Percentiles rank a stretch among this genome's conserved stretches.
Evolutionary conservation across 1,140 invertebrate genomes (phyloP).

Genomic region (Alviniconcha marisindica): DNA sequence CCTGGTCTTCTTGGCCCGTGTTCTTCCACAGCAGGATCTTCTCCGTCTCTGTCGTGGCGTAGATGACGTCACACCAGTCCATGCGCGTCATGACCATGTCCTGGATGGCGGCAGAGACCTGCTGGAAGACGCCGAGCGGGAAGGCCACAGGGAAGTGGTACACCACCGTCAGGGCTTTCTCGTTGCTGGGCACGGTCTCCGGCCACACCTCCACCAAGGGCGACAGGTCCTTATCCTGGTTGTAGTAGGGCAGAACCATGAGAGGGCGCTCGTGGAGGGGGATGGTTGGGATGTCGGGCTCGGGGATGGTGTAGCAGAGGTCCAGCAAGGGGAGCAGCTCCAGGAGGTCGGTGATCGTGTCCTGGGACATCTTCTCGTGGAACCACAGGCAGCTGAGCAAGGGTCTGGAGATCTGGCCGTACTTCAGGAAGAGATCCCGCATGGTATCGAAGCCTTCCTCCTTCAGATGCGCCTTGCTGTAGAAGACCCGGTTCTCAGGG

Average conservation of each 20-base stretch:
- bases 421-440: constrained; percentile 57
- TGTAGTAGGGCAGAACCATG: constrained; percentile 72
- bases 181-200: constrained; percentile 33
- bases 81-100: constrained; percentile 61
- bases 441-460: constrained; percentile 58
- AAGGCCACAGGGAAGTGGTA: constrained; percentile 62
- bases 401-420: constrained; percentile 70
- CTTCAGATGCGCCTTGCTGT: constrained; percentile 65
- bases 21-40: constrained; percentile 54
- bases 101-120: constrained; percentile 60
- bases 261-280: constrained; percentile 59
- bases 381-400: constrained; percentile 73
- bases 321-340: constrained; percentile 67
- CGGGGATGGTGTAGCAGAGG: constrained; percentile 69
- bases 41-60: constrained; percentile 61
- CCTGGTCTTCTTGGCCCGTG: not conserved
- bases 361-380: constrained; percentile 60
- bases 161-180: constrained; percentile 53
- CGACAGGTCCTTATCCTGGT: constrained; percentile 51
- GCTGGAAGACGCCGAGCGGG: constrained; percentile 66
- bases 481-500: constrained; percentile 66
- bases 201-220: constrained; percentile 63
- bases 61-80: constrained; percentile 69
- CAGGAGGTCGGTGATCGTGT: constrained; percentile 62
- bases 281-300: constrained; percentile 64